phyloP scores from a whole-genome alignment of 2,113 vertebrate genomes.

The Callionymus lyra region DNA sequence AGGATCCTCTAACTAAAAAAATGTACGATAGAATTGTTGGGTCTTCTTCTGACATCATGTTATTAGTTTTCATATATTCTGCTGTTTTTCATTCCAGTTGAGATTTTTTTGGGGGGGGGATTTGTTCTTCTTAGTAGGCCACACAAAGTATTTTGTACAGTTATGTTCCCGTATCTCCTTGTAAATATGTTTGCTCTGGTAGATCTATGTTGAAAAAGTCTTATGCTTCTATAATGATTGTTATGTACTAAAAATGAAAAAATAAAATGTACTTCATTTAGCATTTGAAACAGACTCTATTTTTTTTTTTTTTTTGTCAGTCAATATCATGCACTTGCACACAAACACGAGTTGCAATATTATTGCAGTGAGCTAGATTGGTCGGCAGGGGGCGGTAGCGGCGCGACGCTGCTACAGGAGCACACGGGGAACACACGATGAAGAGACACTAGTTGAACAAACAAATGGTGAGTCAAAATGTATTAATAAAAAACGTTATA shows the following conservation, averaged over 20 bases:
- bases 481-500: too few species aligned
- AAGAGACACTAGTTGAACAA: too few species aligned
- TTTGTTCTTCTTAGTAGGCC: constrained; percentile 37
- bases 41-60: not conserved
- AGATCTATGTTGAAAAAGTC: constrained; percentile 69
- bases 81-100: constrained; percentile 16
- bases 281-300: constrained; percentile 24
- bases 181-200: constrained; percentile 72
- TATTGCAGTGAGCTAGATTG: too few species aligned
- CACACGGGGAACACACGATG: too few species aligned
- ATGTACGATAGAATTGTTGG: too few species aligned
- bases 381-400: too few species aligned
- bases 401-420: too few species aligned
- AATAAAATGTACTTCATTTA: constrained; percentile 74
- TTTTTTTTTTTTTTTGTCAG: too few species aligned
- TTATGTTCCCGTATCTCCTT: constrained; percentile 47
- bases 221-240: constrained; percentile 69
- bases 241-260: constrained; percentile 75
- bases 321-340: too few species aligned
- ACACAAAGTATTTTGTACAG: constrained; percentile 64
- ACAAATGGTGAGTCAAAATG: too few species aligned
- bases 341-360: too few species aligned
- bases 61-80: constrained; percentile 25
- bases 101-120: not conserved
- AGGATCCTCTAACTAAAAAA: not conserved